phyloP scores from a whole-genome alignment of 2,888 invertebrate species.

The Seira sanloemensis region DNA sequence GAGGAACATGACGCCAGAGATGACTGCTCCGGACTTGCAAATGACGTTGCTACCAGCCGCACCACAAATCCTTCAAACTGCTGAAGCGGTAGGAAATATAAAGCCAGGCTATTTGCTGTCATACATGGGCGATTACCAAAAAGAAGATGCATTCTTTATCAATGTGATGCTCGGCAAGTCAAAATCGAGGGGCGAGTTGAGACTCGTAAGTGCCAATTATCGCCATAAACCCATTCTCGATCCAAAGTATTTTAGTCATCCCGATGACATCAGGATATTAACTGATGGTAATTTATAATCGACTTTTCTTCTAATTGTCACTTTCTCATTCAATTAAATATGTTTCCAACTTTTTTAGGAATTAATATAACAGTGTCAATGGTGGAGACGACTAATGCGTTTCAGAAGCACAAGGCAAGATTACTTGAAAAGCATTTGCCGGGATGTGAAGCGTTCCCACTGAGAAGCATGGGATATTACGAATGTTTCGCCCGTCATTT shows the following conservation, averaged over 20 bases:
- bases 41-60: not conserved
- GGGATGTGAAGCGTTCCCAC: constrained; percentile 52
- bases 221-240: constrained; percentile 49
- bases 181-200: constrained; percentile 53
- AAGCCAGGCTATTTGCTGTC: constrained; percentile 38
- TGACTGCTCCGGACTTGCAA: constrained; percentile 38
- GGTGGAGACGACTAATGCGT: constrained; percentile 48
- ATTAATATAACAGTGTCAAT: constrained; percentile 54
- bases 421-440: constrained; percentile 48
- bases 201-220: constrained; percentile 53
- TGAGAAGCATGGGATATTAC: constrained; percentile 55
- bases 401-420: constrained; percentile 52
- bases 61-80: not conserved
- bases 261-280: constrained; percentile 58
- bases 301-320: too few relatives aligned
- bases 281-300: constrained; percentile 55
- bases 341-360: constrained; percentile 34
- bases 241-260: constrained; percentile 64
- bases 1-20: not conserved
- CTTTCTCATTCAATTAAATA: not conserved
- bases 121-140: constrained; percentile 28
- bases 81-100: constrained; percentile 6
- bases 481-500: constrained; percentile 57
- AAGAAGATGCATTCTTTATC: constrained; percentile 55
- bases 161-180: constrained; percentile 44